Base-by-base conservation (phyloP, 2,113 vertebrate species). In the Symphodus melops region DNA sequence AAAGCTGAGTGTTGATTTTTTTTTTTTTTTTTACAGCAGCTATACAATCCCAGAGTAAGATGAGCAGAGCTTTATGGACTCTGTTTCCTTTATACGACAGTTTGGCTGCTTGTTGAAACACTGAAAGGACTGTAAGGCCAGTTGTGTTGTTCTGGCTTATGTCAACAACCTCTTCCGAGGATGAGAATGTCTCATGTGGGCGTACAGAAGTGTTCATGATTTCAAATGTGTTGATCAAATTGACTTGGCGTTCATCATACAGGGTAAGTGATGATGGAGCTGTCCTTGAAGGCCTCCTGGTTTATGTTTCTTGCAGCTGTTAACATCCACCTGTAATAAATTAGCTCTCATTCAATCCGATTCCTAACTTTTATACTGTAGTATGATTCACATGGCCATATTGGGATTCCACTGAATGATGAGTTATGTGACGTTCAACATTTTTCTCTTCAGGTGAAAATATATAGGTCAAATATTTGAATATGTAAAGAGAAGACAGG, bases 171-270 rank as follows among this genome's bases (percentile, higher is more conserved):
- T 62, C 48, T 69, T 69, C 58, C 57, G 76, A 78, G 64, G 46
- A 48, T 48, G 17, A 51, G 48, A 51, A 51, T 48, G 65, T 73
- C 20, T 55, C 25, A 81, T 64, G 68, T 80, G 56, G 54, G 42
- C 51, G 4, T 48, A 55, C 41, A 51, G 61, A 8, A 60, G 61
- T 17, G 17, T 10, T 20, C 70, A 39, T 28, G 8, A 63, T 76
- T 72, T 55, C 42, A 75, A 21, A 84, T 48, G 65, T 77, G 76
- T 67, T 86, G 54, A 87, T 89, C 78, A 37, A 77, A 82, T 82
- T 12, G 39, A 51, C 58, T 71, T 75, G 53, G 41, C 60, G 68
- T 68, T 69, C 61, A 19, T 57, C 54, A 54, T 11, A 39, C 14
- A 68, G 63, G 12, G 55, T 37, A 49, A 49, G 9, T 6, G 67